These are phyloP conservation scores for Argyresthia goedartella DNA, from an alignment of 2,888 invertebrate species.

Conservation along the genomic window DNA sequence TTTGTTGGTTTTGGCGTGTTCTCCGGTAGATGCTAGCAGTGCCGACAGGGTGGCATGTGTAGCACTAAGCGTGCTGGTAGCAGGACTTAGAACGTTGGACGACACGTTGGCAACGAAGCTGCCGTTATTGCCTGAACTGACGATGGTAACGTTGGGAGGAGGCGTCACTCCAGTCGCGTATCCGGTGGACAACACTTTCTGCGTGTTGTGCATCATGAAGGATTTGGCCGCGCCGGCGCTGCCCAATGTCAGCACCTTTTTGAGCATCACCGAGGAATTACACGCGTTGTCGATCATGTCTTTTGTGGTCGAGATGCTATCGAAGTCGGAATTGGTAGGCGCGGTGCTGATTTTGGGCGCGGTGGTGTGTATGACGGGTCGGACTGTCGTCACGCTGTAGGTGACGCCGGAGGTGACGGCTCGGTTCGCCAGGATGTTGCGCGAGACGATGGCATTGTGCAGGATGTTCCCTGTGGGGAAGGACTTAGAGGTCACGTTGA, in stretches of 20 bases:
- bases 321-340: constrained; percentile 42
- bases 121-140: constrained; percentile 37
- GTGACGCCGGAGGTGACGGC: constrained; percentile 43
- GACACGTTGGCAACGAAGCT: constrained; percentile 10
- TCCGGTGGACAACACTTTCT: constrained; percentile 58
- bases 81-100: constrained; percentile 37
- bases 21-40: constrained; percentile 40
- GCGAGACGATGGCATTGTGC: constrained; percentile 62
- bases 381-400: constrained; percentile 47
- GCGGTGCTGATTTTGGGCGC: constrained; percentile 46
- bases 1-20: constrained; percentile 6
- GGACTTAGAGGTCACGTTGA: constrained; percentile 58
- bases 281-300: constrained; percentile 66
- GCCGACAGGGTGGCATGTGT: constrained; percentile 64
- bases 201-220: constrained; percentile 65
- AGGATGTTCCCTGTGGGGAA: constrained; percentile 64
- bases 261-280: constrained; percentile 64
- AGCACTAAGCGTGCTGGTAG: constrained; percentile 55
- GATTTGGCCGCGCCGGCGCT: constrained; percentile 57
- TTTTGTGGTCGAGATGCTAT: constrained; percentile 57
- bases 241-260: constrained; percentile 61
- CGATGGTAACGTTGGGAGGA: constrained; percentile 62
- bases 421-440: constrained; percentile 51
- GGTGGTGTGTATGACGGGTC: constrained; percentile 42
- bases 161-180: constrained; percentile 56